A percentile compares a stretch with the other conserved stretches of the same genome.
Conservation (phyloP, 2,888 invertebrate species). For the Balanococcus diminutus region DNA sequence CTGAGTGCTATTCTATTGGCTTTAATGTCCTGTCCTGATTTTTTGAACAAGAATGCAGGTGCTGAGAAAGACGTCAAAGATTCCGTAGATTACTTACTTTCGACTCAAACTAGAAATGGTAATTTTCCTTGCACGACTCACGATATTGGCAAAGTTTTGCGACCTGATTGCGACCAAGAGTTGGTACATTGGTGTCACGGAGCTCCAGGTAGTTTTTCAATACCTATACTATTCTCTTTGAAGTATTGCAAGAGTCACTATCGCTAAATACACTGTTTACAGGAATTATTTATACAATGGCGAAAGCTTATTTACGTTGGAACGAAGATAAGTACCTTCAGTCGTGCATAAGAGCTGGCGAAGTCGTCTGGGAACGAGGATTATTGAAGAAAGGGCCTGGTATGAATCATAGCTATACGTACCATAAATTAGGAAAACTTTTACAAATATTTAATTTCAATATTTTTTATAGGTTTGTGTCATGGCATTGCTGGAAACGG, state of each 20-base stretch:
- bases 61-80: conserved; percentile 68
- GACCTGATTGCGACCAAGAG: conserved; percentile 69
- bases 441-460: background rate
- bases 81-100: conserved; percentile 72
- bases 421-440: too few species aligned
- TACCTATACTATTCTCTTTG: too few species aligned
- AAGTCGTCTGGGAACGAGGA: conserved; percentile 82
- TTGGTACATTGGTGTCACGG: conserved; percentile 92
- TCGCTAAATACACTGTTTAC: too few species aligned
- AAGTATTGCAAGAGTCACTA: too few species aligned
- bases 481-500: conserved; percentile 86
- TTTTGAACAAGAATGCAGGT: conserved; percentile 61
- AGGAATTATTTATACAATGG: conserved; percentile 78
- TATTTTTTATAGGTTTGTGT: conserved; percentile 69
- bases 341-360: conserved; percentile 72
- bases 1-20: conserved; percentile 71
- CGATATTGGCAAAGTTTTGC: conserved; percentile 59
- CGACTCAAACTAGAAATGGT: conserved; percentile 72
- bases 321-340: conserved; percentile 75
- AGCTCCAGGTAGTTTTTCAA: conserved; percentile 69
- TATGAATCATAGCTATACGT: conserved; percentile 51
- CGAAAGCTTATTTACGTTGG: conserved; percentile 77
- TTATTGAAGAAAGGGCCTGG: conserved; percentile 83
- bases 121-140: conserved; percentile 68
- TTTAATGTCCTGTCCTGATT: conserved; percentile 62